Evolutionary conservation across 1,140 invertebrate genomes (phyloP), one percentile per base, ranked within the genome.

Genomic region (Apocrypta bakeri): DNA sequence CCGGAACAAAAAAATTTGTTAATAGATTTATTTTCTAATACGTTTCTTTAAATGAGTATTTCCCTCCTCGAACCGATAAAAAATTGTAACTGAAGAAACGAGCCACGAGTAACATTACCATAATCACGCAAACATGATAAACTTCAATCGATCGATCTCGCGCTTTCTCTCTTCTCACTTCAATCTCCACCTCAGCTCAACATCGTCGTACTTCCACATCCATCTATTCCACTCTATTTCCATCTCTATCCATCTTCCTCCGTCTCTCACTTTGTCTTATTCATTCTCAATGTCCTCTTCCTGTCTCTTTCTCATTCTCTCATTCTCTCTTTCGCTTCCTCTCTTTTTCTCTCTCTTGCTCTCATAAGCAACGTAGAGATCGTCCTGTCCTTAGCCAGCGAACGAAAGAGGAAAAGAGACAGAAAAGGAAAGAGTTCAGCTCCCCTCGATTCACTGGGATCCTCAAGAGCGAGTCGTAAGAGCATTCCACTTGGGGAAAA

Each of bases 401-500:
- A n/a, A 63, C 61, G 40, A 42, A 42, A 42, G 40, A 42, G 40
- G 11, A 42, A 42, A 42, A 12, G 40, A 42, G 40, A 42, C 7
- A 42, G 40, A 42, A 4, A 11, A 12, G 3, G 37, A 25, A 40
- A 24, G 71, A 40, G 71, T 73, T 73, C 37, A 73, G 48, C 37
- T 73, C n/a, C 37, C 42, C 12, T 42, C 66, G 33, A 81, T 72
- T 74, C 66, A 81, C 72, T 66, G 3, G 2, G 74, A 61, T 78
- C 84, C 72, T 66, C 72, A n/a, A 82, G 79, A 81, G 74, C 74
- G 31, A 63, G 12, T n/a, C 14, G n/a, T 78, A 78, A 78, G 63
- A 78, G 76, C 76, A 78, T 78, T 78, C 64, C 76, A 42, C 64
- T 78, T 29, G 37, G 37, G 64, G 63, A 66, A 78, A 68, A 76